These are phyloP conservation scores for Pholis gunnellus DNA, from an alignment of 2,113 vertebrate species.

Conservation along the genomic window DNA sequence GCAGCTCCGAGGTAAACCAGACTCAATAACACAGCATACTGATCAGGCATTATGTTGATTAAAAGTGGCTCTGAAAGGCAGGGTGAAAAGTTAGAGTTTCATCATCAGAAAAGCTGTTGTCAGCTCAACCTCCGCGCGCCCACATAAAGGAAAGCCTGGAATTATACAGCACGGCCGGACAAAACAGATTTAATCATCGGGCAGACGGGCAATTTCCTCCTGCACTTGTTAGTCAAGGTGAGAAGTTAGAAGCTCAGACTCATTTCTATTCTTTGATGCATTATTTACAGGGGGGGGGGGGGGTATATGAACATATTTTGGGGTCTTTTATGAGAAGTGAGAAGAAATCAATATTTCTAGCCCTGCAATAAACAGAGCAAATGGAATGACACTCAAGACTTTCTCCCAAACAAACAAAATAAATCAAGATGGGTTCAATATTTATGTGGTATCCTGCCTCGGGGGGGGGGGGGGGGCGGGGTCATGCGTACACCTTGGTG, in stretches of 20 bases:
- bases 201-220: constrained; percentile 45
- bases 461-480: neutral
- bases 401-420: constrained; percentile 20
- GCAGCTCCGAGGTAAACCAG: constrained; percentile 10
- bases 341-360: constrained; percentile 6
- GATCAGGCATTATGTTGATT: constrained; percentile 44
- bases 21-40: constrained; percentile 10
- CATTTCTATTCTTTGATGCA: constrained; percentile 22
- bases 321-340: constrained; percentile 26
- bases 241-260: constrained; percentile 4
- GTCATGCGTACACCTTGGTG: neutral
- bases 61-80: constrained; percentile 24
- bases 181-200: constrained; percentile 48
- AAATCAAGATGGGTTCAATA: constrained; percentile 31
- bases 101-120: constrained; percentile 45
- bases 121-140: constrained; percentile 14
- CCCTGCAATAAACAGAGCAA: constrained; percentile 13
- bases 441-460: constrained; percentile 17
- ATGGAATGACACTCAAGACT: neutral
- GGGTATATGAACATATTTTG: neutral
- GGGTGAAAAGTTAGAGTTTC: constrained; percentile 44
- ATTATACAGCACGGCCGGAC: constrained; percentile 36
- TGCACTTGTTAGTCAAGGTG: constrained; percentile 39
- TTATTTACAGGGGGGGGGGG: constrained; percentile 26
- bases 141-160: constrained; percentile 28